phyloP scores from a whole-genome alignment of 2,113 vertebrate species.

The Mungos mungo region DNA sequence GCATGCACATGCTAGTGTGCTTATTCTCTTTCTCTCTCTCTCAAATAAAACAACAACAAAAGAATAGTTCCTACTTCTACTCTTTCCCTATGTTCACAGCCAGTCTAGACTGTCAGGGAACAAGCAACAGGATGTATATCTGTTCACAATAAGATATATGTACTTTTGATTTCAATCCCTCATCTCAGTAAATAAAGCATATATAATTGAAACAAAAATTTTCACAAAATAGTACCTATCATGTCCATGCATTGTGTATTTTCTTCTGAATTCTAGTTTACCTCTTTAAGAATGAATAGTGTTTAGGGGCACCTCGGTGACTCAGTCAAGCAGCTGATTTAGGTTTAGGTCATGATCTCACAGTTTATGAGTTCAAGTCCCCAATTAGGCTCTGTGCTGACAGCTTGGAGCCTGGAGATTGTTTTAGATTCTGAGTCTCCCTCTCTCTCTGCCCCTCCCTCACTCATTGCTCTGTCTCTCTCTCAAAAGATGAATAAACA shows the following conservation, averaged over 20 bases:
- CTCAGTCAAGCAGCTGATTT: no score
- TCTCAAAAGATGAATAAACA: no score
- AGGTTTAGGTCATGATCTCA: no score
- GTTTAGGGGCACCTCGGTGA: not conserved
- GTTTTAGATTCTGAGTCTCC: no score
- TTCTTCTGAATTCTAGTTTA: not conserved
- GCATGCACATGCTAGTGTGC: no score
- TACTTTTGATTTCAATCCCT: not conserved
- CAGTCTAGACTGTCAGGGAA: not conserved
- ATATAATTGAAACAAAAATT: not conserved
- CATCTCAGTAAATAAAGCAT: not conserved
- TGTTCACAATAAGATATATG: not conserved
- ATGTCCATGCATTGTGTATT: not conserved
- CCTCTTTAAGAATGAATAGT: not conserved
- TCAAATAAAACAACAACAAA: no score
- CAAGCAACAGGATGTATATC: not conserved
- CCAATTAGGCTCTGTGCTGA: no score
- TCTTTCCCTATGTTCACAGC: not conserved
- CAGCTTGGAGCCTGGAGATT: no score
- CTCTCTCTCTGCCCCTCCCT: no score
- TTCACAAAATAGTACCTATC: not conserved
- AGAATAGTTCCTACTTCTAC: not conserved
- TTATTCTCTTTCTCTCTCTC: no score
- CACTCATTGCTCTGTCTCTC: no score
- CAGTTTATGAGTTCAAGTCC: no score